phyloP scores from a whole-genome alignment of 1,140 invertebrate species.

The Lethocerus indicus region DNA sequence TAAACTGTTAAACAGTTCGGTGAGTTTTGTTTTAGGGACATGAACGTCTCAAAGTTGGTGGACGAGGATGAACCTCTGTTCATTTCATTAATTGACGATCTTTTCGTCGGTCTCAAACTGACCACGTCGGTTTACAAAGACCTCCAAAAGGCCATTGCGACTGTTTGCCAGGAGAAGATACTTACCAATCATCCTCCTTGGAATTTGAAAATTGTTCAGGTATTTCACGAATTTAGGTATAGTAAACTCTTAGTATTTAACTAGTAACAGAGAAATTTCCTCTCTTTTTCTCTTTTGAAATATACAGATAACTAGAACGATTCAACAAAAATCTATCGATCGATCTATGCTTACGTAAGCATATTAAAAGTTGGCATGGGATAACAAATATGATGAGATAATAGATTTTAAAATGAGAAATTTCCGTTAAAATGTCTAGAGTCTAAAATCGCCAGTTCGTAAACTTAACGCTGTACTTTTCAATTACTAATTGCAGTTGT shows the following conservation, averaged over 20 bases:
- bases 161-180: slow-evolving; percentile 40
- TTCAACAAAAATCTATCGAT: no score
- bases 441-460: no score
- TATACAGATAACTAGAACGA: no score
- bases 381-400: no score
- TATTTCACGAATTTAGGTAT: slow-evolving; percentile 18
- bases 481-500: slow-evolving; percentile 37
- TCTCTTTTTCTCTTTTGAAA: no score
- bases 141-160: slow-evolving; percentile 49
- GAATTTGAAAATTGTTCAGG: slow-evolving; percentile 76
- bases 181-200: slow-evolving; percentile 72
- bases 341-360: no score
- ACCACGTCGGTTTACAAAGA: slow-evolving; percentile 56
- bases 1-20: neutral
- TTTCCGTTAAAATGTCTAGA: no score
- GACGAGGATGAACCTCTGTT: slow-evolving; percentile 90
- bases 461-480: no score
- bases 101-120: slow-evolving; percentile 78
- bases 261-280: no score
- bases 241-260: no score
- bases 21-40: slow-evolving; percentile 41
- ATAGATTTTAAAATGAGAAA: no score
- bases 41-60: slow-evolving; percentile 83
- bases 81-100: slow-evolving; percentile 77
- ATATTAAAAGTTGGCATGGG: no score